Base-by-base conservation (phyloP, 1,140 invertebrate species). In the Orius laevigatus region DNA sequence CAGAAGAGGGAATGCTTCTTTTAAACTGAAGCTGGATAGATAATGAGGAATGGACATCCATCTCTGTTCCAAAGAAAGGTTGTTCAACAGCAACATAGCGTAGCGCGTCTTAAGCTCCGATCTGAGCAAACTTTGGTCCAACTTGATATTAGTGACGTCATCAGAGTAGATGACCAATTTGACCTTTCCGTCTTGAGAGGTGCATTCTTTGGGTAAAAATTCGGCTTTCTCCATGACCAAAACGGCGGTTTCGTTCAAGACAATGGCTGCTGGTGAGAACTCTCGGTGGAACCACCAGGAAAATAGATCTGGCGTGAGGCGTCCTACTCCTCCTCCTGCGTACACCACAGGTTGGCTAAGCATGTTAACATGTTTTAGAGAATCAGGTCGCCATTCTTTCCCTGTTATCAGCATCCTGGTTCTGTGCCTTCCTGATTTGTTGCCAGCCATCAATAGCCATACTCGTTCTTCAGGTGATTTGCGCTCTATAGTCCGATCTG, bases 201-300 rank as follows among this genome's bases (percentile, higher is more conserved):
- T 55, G 54, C 67, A 68, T 10, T 68, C 65, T 0, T 49, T 49
- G 16, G 63, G 62, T 0, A 67, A 40, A 25, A 66, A 69, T 15
- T 66, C 62, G 0, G 63, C 60, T 14, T 57, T 55, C 50, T 69
- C 64, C 0, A 63, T 64, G 0, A 71, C 63, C 2, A 71, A 53
- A 3, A 69, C 54, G 0, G 64, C 69, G 4, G 62, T 55, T 1
- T 65, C 62, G 48, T 71, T 67, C 54, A 72, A 62, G 3, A 69
- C 63, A 47, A 68, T 59, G 0, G 67, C 69, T 0, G 67, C 66
- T 0, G 67, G 64, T 0, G 64, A 66, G 49, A 72, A 71, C 49
- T 72, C 69, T 2, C 61, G 59, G 18, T 66, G 66, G 38, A 72
- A 70, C 69, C 70, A 72, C 70, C 70, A 71, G 4, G 65, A 59